phyloP scores from a whole-genome alignment of 2,888 invertebrate species.

The Drosophila mimetica region DNA sequence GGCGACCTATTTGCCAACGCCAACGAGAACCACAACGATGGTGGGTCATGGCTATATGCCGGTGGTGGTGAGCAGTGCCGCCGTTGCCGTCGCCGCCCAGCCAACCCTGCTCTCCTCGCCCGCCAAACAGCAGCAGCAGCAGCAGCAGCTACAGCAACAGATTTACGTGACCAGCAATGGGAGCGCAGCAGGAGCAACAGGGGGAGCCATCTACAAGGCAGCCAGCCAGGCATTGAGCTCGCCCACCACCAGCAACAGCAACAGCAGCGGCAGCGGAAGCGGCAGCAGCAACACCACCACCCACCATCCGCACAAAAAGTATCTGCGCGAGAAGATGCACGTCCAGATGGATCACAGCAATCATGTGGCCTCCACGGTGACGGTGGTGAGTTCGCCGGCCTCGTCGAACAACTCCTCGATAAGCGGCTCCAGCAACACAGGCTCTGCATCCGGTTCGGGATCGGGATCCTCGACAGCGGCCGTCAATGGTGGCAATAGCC shows the following conservation, averaged over 20 bases:
- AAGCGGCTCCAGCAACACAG: conserved; percentile 29
- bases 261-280: too few relatives aligned
- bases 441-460: conserved; percentile 15
- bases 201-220: conserved; percentile 20
- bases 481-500: conserved; percentile 81
- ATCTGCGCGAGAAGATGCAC: conserved; percentile 84
- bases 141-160: conserved; percentile 50
- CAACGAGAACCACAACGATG: conserved; percentile 18
- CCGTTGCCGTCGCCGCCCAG: background rate
- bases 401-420: conserved; percentile 79
- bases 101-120: conserved; percentile 48
- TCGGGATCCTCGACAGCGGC: conserved; percentile 79
- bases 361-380: conserved; percentile 74
- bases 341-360: conserved; percentile 82
- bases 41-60: conserved; percentile 25
- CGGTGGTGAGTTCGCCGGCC: conserved; percentile 82
- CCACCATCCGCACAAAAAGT: conserved; percentile 85
- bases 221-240: conserved; percentile 26
- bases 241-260: conserved; percentile 30
- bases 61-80: conserved; percentile 17
- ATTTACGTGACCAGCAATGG: conserved; percentile 66
- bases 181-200: conserved; percentile 53
- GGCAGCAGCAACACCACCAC: conserved; percentile 64
- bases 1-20: conserved; percentile 13
- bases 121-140: conserved; percentile 54